Evolutionary conservation across 2,797 vertebrate genomes (phyloP).

Genomic region (Halcyon leucocephala): DNA sequence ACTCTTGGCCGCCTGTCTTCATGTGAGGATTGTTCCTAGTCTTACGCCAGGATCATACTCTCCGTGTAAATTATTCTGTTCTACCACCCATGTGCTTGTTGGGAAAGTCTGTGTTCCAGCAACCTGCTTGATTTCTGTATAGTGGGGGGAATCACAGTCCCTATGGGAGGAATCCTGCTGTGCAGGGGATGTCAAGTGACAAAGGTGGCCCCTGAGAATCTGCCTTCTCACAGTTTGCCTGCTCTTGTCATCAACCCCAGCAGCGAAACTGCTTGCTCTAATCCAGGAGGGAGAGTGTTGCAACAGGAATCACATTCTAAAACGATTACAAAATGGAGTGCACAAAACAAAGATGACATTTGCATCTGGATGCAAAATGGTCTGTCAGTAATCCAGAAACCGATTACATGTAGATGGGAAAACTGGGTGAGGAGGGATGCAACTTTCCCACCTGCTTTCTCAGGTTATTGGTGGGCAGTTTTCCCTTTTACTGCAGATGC

Average conservation of each 20-base stretch:
- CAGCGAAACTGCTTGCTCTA: not conserved
- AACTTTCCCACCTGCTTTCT: not conserved
- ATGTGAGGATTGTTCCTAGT: not conserved
- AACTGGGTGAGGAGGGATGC: not conserved
- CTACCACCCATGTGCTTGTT: not conserved
- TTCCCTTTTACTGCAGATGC: not conserved
- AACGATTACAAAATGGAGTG: not conserved
- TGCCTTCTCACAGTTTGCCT: not conserved
- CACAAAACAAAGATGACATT: not conserved
- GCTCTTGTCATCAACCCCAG: not conserved
- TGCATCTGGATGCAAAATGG: not conserved
- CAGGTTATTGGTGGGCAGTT: not conserved
- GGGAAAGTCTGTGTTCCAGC: not conserved
- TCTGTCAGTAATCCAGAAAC: not conserved
- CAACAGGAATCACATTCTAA: accelerated
- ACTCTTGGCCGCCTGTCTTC: not conserved
- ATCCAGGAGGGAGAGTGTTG: not conserved
- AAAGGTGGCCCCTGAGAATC: not conserved
- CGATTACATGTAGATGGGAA: not conserved
- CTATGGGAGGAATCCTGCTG: not conserved
- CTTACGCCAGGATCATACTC: not conserved
- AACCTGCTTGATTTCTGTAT: not conserved
- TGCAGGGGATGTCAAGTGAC: accelerated
- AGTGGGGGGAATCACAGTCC: not conserved
- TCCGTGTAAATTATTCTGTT: not conserved